Evolutionary conservation across 92 coral and sea anemone species (phyloP), one percentile per base, ranked within the genome.

Genomic region (Actinernus sp.): DNA sequence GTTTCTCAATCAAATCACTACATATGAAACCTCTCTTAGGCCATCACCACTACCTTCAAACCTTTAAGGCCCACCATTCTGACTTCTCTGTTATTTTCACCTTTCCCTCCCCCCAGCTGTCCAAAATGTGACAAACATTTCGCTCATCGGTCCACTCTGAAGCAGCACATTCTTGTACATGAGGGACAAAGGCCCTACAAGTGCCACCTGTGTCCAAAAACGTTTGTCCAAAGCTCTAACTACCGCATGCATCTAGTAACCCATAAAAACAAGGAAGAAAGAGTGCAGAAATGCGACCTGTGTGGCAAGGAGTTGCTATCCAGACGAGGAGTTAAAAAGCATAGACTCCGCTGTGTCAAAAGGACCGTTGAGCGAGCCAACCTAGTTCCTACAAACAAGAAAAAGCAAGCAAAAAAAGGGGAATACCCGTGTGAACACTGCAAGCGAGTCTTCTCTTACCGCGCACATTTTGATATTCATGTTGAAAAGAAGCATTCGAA

Each of bases 301-400:
- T 87, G 93, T 26, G 93, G 88, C 33, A 87, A 81, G 47, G 84
- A 62, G 34, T 63, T 83, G 58, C 36, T 83, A 55, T 83, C 89
- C 1, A 40, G 74, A 0, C 83, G 89, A n/a, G 78, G 89, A 9
- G 63, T 83, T 27, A 58, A 54, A 25, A 59, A 76, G 18, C 89
- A 83, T 55, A 58, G 84, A 11, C 31, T 38, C 11, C 71, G 74
- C 19, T 83, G 76, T 62, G 73, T 61, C 28, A 61, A 79, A 47
- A 37, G 3, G 20, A 60, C 71, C 1, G 49, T 71, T 31, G 68
- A 83, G 23, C 47, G 65, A 24, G 74, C 79, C 67, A 67, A 37
- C 43, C 61, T 73, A 10, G 50, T 23, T 2, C 30, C 69, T 0
- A 45, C 24, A 1, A 44, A 25, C 11, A 58, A 39, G 52, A 39